phyloP scores from a whole-genome alignment of 53 echinoderm and acorn worm genomes.

The Actinopyga echinites region DNA sequence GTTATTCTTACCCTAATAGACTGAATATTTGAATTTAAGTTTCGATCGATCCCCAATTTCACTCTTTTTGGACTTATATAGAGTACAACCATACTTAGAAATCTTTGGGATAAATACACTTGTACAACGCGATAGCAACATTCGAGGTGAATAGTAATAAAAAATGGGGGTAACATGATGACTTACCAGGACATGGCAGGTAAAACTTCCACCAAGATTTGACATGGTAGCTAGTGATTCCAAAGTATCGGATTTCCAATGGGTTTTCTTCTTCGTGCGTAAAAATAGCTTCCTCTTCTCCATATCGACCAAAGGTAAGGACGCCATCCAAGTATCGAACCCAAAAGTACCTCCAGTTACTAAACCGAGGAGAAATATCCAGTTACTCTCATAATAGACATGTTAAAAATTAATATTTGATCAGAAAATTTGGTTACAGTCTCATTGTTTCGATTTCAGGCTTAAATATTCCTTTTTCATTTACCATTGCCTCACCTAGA shows the following conservation, averaged over 20 bases:
- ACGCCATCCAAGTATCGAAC: not conserved
- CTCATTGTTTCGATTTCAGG: not conserved
- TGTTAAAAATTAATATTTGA: not conserved
- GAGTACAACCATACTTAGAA: too few relatives aligned
- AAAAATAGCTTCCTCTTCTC: not conserved
- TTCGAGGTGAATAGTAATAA: too few relatives aligned
- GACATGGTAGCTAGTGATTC: not conserved
- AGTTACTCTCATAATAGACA: not conserved
- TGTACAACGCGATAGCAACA: too few relatives aligned
- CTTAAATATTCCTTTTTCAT: not conserved
- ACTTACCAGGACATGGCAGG: conserved; percentile 9
- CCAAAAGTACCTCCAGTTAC: conserved; percentile 14
- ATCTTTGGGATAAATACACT: too few relatives aligned
- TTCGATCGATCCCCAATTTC: too few relatives aligned
- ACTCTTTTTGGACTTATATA: too few relatives aligned
- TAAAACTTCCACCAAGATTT: conserved; percentile 27
- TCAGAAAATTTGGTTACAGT: not conserved
- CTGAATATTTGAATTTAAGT: too few relatives aligned
- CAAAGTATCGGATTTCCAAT: not conserved
- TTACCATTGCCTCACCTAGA: not conserved
- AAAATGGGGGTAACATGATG: too few relatives aligned
- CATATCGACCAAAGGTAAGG: not conserved
- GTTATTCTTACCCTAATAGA: too few relatives aligned
- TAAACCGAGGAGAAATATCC: not conserved
- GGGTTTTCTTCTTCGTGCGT: not conserved